These are phyloP conservation scores for Ceratosolen fusciceps DNA, from an alignment of 1,140 invertebrate genomes.

Conservation along the genomic window DNA sequence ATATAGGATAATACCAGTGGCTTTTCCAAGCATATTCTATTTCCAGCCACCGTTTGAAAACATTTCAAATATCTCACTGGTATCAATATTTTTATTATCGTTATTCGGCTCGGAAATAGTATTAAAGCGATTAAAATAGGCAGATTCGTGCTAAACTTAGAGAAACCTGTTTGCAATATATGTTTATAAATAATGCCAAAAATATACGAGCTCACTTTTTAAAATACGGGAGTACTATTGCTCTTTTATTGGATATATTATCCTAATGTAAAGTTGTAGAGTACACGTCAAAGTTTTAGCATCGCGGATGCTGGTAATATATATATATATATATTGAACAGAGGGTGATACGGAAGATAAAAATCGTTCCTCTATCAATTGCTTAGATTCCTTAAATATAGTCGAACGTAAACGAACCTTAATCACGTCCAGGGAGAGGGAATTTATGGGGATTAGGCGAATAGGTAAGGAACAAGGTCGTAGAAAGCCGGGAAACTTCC, in stretches of 20 bases:
- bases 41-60: not conserved
- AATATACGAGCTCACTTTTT: not conserved
- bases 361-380: not conserved
- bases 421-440: not conserved
- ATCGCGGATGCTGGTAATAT: not conserved
- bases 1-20: not conserved
- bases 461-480: not conserved
- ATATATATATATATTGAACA: no score
- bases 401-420: not conserved
- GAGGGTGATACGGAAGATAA: not conserved
- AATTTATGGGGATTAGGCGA: not conserved
- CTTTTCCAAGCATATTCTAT: not conserved
- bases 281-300: no score
- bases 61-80: not conserved
- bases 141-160: not conserved
- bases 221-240: not conserved
- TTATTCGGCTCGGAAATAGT: not conserved
- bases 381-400: not conserved
- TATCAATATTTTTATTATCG: not conserved
- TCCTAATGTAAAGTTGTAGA: no score
- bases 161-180: not conserved
- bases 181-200: not conserved
- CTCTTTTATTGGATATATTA: not conserved
- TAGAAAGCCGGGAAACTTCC: not conserved
- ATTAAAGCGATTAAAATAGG: conserved; percentile 2